Evolutionary conservation across 2,888 invertebrate species (phyloP), one percentile per base, ranked within the genome.

Genomic region (Aleiodes testaceus): DNA sequence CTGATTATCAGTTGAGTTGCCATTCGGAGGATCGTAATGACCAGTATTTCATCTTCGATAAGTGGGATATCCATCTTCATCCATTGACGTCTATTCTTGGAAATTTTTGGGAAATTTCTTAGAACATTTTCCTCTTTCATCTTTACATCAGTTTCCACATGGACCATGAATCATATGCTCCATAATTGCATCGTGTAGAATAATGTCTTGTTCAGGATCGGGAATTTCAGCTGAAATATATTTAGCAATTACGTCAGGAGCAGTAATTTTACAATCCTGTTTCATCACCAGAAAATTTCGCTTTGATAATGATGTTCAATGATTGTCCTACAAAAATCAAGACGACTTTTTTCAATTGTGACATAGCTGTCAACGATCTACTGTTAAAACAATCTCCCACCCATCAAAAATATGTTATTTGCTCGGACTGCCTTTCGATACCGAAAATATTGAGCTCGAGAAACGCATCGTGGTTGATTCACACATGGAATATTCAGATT

Each of bases 151-250:
- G 36, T 36, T 42, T 42, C 59, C 59, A 75, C 84, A 85, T 65
- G 85, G 81, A 65, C 84, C 83, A 79, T 87, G 84, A 66, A 85
- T 79, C 84, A 87, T 85, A 67, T 80, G 74, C 64, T 76, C 76
- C 26, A 61, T 77, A 3, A 88, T 79, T 45, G 84, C 78, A 4
- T 80, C 75, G 73, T 79, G 75, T 12, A 87, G 76, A 4, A 61
- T 55, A 2, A 78, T 78, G 72, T 83, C 69, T 16, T 18, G 16
- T 14, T 72, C n/a, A 26, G 74, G 72, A 75, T 87, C 77, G 1
- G 86, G 84, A 52, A 87, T 77, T 77, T 86, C 86, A 14, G 85
- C 81, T 53, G 66, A 80, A 9, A 78, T 78, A n/a, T 55, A 74
- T 22, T 22, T 22, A 22, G 2, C 22, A 22, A 22, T 4, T 22